These are phyloP conservation scores for Spinus pinus DNA, from an alignment of 2,797 vertebrate genomes.

Conservation along the genomic window DNA sequence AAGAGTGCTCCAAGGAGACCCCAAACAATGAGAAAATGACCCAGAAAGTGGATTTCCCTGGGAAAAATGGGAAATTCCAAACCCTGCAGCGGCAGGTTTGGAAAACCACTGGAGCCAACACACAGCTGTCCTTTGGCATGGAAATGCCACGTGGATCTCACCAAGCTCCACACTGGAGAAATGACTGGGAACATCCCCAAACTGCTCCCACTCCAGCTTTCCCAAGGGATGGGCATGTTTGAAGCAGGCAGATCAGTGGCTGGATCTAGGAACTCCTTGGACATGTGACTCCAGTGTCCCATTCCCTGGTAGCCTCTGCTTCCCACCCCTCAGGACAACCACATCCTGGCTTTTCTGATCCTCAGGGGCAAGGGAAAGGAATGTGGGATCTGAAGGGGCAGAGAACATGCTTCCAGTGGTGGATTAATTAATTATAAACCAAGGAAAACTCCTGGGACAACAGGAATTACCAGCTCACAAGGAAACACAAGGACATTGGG, in stretches of 20 bases:
- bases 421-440: not conserved
- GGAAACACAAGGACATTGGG: not conserved
- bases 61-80: not conserved
- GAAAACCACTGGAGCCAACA: not conserved
- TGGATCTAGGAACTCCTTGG: not conserved
- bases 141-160: not conserved
- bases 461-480: not conserved
- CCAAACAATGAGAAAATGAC: rapidly evolving
- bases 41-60: not conserved
- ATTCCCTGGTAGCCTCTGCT: not conserved
- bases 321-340: not conserved
- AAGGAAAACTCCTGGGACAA: not conserved
- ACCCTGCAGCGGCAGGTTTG: not conserved
- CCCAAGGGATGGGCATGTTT: not conserved
- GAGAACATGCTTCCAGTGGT: not conserved
- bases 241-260: not conserved
- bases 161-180: rapidly evolving
- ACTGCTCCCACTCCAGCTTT: not conserved
- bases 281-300: not conserved
- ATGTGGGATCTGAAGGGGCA: not conserved
- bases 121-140: rapidly evolving
- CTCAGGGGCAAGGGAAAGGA: not conserved
- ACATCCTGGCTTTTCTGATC: not conserved
- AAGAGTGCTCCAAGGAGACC: rapidly evolving
- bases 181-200: rapidly evolving